Conservation (phyloP, 1,140 invertebrate genomes). For the Helicoverpa armigera region DNA sequence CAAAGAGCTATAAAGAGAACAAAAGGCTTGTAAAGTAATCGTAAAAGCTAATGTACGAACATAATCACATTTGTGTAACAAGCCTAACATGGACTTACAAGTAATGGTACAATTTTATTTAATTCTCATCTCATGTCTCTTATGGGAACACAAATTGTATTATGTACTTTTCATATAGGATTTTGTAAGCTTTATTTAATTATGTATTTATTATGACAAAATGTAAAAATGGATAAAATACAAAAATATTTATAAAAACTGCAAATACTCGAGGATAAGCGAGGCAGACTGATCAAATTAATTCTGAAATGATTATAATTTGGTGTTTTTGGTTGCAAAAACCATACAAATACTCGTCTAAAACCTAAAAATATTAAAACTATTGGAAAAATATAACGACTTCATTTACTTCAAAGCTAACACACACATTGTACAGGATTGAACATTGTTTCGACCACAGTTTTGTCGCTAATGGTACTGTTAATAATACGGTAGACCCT, state of each 20-base stretch:
- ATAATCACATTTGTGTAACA: slow-evolving; percentile 10
- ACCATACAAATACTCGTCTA: too few species aligned
- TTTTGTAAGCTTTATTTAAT: not conserved
- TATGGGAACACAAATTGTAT: slow-evolving; percentile 14
- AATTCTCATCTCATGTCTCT: not conserved
- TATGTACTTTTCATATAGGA: not conserved
- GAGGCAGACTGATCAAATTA: too few species aligned
- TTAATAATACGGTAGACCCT: slow-evolving; percentile 7
- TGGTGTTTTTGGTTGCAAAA: too few species aligned
- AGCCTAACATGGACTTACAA: not conserved
- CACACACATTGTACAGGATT: not conserved
- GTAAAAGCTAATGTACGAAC: slow-evolving; percentile 8
- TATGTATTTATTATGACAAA: too few species aligned
- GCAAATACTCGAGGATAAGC: too few species aligned
- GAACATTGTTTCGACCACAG: not conserved
- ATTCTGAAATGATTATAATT: too few species aligned
- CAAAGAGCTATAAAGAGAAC: slow-evolving; percentile 16
- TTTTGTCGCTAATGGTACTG: not conserved
- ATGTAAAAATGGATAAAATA: too few species aligned
- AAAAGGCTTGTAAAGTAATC: slow-evolving; percentile 9
- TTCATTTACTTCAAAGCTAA: too few species aligned
- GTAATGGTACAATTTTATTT: slow-evolving; percentile 7
- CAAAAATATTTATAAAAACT: too few species aligned
- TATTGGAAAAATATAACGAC: too few species aligned
- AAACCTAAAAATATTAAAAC: too few species aligned